These are phyloP conservation scores for Vandiemenella viatica DNA, from an alignment of 2,888 invertebrate genomes.

Conservation along the genomic window DNA sequence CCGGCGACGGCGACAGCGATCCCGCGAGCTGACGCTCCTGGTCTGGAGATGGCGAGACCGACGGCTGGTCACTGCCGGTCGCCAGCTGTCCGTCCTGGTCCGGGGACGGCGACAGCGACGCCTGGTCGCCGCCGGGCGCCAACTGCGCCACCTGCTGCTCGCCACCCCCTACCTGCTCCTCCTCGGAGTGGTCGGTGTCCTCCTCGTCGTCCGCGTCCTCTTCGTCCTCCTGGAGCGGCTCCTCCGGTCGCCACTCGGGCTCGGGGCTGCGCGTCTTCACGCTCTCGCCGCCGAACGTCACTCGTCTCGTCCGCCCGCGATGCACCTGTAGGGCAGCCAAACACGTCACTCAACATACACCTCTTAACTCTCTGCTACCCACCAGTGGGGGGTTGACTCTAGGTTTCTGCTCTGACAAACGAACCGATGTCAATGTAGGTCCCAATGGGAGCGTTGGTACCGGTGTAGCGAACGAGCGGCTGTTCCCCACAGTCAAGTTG, in stretches of 20 bases:
- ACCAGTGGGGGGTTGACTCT: no score
- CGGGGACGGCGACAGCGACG: not conserved
- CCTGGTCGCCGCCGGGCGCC: not conserved
- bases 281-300: slow-evolving; percentile 74
- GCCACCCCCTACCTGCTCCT: not conserved
- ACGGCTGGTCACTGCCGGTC: not conserved
- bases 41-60: not conserved
- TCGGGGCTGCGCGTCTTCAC: slow-evolving; percentile 75
- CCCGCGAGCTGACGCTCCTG: not conserved
- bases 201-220: not conserved
- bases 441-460: no score
- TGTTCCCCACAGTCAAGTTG: no score
- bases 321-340: no score
- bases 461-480: no score
- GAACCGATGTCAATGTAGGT: no score
- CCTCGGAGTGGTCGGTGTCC: not conserved
- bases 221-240: slow-evolving; percentile 7
- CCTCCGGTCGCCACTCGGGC: slow-evolving; percentile 33
- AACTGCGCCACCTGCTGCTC: not conserved
- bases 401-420: no score
- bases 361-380: no score
- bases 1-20: no score
- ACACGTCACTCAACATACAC: no score
- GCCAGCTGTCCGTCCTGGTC: not conserved
- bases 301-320: no score